These are phyloP conservation scores for Zeuzera pyrina DNA, from an alignment of 2,888 invertebrate species.

Conservation along the genomic window DNA sequence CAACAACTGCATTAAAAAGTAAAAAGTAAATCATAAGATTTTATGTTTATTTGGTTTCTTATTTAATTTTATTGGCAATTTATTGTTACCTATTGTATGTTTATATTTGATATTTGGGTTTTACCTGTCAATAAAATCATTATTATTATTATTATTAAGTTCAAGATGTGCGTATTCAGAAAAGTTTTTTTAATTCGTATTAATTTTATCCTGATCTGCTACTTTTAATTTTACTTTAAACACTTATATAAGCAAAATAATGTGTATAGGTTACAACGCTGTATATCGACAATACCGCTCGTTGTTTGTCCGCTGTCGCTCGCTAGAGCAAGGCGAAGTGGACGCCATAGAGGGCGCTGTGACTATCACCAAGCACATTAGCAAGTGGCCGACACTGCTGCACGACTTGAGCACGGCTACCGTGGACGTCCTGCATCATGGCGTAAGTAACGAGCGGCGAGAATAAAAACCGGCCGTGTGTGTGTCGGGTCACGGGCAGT, in stretches of 20 bases:
- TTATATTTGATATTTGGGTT: too few species aligned
- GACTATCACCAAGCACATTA: background rate
- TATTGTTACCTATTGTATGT: too few species aligned
- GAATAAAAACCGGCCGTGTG: too few species aligned
- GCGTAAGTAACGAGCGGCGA: too few species aligned
- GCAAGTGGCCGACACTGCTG: conserved; percentile 66
- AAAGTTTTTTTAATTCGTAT: background rate
- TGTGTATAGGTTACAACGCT: conserved; percentile 27
- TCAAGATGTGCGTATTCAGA: background rate
- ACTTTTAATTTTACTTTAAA: background rate
- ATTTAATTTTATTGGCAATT: too few species aligned
- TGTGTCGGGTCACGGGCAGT: too few species aligned
- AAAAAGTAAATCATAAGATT: too few species aligned
- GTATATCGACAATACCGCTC: conserved; percentile 29
- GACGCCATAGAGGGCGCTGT: conserved; percentile 12
- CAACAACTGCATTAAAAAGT: too few species aligned
- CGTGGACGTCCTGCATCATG: conserved; percentile 76
- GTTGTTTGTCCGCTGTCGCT: conserved; percentile 32
- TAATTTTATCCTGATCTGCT: background rate
- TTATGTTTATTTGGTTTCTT: too few species aligned
- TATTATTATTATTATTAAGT: too few species aligned
- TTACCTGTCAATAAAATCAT: too few species aligned
- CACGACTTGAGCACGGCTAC: conserved; percentile 79
- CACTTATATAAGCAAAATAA: background rate
- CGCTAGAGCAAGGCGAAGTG: conserved; percentile 27